Evolutionary conservation across 2,888 invertebrate genomes (phyloP).

Genomic region (Stegana nigrithorax): DNA sequence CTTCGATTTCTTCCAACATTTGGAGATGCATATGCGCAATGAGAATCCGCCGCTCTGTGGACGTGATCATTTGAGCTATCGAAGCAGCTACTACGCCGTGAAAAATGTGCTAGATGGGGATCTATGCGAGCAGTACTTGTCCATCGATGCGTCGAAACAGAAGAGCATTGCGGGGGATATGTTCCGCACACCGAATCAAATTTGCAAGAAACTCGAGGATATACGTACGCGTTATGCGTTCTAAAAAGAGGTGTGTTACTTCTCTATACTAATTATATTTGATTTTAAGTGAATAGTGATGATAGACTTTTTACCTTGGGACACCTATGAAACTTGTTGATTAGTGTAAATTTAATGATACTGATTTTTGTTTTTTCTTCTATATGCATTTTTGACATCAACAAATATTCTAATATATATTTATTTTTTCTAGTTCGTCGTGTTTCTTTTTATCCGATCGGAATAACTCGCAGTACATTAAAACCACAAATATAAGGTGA

Average conservation of each 20-base stretch:
- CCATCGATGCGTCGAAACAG: constrained; percentile 93
- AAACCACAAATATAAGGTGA: constrained; percentile 26
- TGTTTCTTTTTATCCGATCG: constrained; percentile 32
- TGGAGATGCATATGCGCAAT: constrained; percentile 99
- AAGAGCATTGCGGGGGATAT: constrained; percentile 94
- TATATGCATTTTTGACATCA: background rate
- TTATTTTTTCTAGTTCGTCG: constrained; percentile 23
- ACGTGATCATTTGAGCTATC: constrained; percentile 94
- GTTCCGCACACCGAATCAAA: constrained; percentile 95
- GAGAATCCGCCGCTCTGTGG: constrained; percentile 97
- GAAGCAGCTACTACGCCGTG: constrained; percentile 94
- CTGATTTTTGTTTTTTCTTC: too few relatives aligned
- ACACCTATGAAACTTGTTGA: constrained; percentile 61
- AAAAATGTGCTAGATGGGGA: constrained; percentile 99
- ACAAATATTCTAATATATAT: background rate
- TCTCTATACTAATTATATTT: too few relatives aligned
- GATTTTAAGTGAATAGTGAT: too few relatives aligned
- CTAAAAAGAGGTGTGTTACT: constrained; percentile 71
- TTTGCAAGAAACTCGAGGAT: constrained; percentile 98
- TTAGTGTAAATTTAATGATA: constrained; percentile 47
- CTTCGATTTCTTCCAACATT: constrained; percentile 98
- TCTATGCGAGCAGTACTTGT: constrained; percentile 98
- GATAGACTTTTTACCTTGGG: constrained; percentile 62
- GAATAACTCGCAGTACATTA: background rate
- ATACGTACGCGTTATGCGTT: constrained; percentile 98